Evolutionary conservation across 64 coral and sea anemone species (phyloP).

Genomic region (Pachyseris speciosa): DNA sequence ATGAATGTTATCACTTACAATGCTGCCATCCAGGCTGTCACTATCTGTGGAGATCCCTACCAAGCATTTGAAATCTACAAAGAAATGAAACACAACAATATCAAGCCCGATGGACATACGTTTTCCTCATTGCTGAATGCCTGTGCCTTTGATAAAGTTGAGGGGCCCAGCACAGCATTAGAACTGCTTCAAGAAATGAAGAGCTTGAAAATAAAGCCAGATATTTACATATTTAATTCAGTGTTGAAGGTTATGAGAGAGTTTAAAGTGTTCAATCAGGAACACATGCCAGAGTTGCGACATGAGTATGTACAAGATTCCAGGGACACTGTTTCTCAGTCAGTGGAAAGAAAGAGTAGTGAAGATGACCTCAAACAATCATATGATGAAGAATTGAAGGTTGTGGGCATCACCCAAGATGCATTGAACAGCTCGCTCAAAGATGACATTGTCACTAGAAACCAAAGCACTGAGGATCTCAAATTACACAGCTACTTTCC

Average conservation of each 20-base stretch:
- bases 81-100: conserved; percentile 30
- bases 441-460: not conserved
- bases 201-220: conserved; percentile 51
- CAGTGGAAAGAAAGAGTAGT: not conserved
- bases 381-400: not conserved
- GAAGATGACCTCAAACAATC: not conserved
- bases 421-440: not conserved
- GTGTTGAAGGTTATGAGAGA: conserved; percentile 84
- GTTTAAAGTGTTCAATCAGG: conserved; percentile 19
- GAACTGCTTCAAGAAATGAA: conserved; percentile 84
- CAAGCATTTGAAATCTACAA: conserved; percentile 72
- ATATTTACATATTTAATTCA: conserved; percentile 85
- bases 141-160: conserved; percentile 52
- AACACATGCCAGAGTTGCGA: not conserved
- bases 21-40: conserved; percentile 88
- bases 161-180: conserved; percentile 53
- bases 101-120: conserved; percentile 63
- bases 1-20: conserved; percentile 83
- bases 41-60: conserved; percentile 39
- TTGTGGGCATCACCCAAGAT: not conserved
- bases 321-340: not conserved
- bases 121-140: conserved; percentile 76
- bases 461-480: not conserved
- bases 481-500: conserved; percentile 42
- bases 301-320: not conserved